Base-by-base conservation (phyloP, 23 tunicate genomes). In the Halocynthia aurantium region DNA sequence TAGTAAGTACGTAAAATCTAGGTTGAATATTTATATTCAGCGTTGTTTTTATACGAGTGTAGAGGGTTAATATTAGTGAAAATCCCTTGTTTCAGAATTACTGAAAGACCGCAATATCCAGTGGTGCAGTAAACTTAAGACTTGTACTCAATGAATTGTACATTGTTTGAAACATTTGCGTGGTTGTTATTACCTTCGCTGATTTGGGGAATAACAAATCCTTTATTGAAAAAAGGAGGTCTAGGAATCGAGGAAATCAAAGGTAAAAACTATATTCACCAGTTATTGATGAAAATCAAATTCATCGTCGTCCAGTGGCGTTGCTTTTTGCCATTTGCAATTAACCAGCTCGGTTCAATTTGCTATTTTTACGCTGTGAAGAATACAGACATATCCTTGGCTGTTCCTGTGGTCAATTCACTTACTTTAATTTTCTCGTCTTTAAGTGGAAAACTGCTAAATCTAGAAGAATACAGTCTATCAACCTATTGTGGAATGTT, bases 181-280 rank as follows among this genome's bases (percentile, higher is more conserved):
- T 78, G 71, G 73, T 64, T 87, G 21, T 21, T 87, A 12, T 22
- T 83, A 20, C 76, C 86, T 54, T 72, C 95, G 12, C 2, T 88
- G 12, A 57, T 78, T 7, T 88, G 95, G 95, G 95, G 95, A 22
- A 53, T 83, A 9, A 88, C 95, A n/a, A 88, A 88, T 73, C 95
- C 95, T 6, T 72, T 83, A 65, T 55, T 88, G 21, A 88, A 88
- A 57, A 80, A 74, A 61, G 87, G 86, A 40, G 84, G 95, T 40
- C 76, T 73, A 53, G 95, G 87, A 51, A 83, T 88, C 40, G 87
- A 78, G 22, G 80, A 83, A 7, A 52, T 83, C 18, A 50, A 83
- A 18, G 12, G 52, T 74, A 53, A 18, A 8, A 75, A 66, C 55
- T 74, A 80, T 63, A 13, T 86, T 51, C 52, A 21, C 22, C 81